Conservation (phyloP, 1,140 invertebrate species). For the Semibalanus balanoides region DNA sequence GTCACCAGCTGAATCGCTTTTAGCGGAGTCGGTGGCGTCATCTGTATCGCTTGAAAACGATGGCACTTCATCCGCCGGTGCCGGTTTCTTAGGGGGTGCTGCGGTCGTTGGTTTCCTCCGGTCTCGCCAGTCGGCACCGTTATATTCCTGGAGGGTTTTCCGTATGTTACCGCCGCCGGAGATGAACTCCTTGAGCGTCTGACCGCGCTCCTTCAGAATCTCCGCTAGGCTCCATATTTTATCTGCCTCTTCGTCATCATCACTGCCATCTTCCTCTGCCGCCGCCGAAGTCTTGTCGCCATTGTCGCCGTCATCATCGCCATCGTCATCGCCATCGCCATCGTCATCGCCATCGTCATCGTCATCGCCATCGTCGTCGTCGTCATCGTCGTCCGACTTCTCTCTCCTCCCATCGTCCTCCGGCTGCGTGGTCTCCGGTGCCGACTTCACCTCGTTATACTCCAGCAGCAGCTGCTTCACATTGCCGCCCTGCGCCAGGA, state of each 20-base stretch:
- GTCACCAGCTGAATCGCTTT: background rate
- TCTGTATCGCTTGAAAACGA: background rate
- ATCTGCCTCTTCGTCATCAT: too few relatives aligned
- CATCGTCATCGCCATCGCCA: background rate
- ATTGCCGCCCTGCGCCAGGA: background rate
- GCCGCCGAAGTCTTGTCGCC: background rate
- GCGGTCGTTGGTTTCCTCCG: background rate
- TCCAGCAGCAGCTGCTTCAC: constrained; percentile 1
- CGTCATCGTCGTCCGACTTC: background rate
- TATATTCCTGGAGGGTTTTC: background rate
- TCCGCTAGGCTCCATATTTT: background rate
- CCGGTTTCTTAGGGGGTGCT: background rate
- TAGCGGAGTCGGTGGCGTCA: background rate
- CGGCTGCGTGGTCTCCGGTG: background rate
- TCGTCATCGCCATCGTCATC: background rate
- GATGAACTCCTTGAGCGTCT: background rate
- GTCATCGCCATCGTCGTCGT: background rate
- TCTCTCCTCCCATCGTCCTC: too few relatives aligned
- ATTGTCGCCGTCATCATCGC: background rate
- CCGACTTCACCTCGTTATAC: background rate
- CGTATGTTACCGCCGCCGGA: background rate
- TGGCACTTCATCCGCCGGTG: background rate
- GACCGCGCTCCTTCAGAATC: background rate
- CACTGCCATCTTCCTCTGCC: background rate
- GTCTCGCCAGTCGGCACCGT: background rate